Conservation (phyloP, 2,113 vertebrate genomes). For the Galbula dea region DNA sequence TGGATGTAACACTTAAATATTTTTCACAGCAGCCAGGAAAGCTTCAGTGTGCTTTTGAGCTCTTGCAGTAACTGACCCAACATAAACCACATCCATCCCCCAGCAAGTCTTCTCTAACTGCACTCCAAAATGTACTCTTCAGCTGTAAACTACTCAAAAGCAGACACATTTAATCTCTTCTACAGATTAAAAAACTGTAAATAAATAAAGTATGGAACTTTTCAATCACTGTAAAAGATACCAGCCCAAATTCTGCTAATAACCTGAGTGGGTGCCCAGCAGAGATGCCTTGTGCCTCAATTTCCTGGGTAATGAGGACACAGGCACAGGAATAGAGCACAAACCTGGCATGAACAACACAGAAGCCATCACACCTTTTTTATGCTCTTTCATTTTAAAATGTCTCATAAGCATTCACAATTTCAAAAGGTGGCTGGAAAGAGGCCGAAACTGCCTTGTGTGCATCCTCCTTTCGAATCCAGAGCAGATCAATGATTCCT, state of each 20-base stretch:
- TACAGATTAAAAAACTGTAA: slow-evolving; percentile 2
- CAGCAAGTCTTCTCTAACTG: background rate
- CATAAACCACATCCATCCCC: background rate
- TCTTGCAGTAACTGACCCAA: background rate
- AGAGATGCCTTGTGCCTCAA: background rate
- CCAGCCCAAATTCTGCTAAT: slow-evolving; percentile 38
- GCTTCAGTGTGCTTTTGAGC: background rate
- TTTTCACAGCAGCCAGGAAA: background rate
- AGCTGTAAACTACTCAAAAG: background rate
- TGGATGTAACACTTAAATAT: background rate
- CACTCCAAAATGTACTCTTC: background rate
- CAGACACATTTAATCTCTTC: background rate
- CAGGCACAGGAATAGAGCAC: background rate
- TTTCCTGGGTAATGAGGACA: slow-evolving; percentile 55
- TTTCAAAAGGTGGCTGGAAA: background rate
- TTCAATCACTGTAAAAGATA: background rate
- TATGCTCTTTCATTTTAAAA: slow-evolving; percentile 30
- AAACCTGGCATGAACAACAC: slow-evolving; percentile 5
- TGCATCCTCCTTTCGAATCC: background rate
- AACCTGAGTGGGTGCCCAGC: background rate
- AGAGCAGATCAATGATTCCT: background rate
- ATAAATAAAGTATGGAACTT: background rate
- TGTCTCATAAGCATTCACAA: background rate
- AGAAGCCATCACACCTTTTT: slow-evolving; percentile 17
- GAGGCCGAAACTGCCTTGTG: background rate